phyloP scores from a whole-genome alignment of 1,140 invertebrate species.

The Brachystomella parvula region DNA sequence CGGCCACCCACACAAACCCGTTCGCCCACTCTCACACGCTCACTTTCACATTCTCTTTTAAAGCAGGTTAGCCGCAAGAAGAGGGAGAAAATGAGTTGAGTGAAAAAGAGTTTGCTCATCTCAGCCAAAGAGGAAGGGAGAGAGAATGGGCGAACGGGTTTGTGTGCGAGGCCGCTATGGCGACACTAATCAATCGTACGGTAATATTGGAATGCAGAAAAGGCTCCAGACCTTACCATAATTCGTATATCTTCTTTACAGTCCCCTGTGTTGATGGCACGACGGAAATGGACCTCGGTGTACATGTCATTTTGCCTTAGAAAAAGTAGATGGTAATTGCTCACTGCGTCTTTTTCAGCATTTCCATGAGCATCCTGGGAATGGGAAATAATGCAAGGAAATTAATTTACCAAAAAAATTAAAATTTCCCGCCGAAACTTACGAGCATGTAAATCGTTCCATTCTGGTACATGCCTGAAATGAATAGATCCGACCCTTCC shows the following conservation, averaged over 20 bases:
- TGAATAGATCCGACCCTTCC: slow-evolving; percentile 1
- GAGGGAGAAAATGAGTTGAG: too few species aligned
- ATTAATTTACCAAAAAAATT: not conserved
- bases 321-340: not conserved
- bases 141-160: too few species aligned
- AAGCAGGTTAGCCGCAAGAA: too few species aligned
- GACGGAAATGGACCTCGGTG: slow-evolving; percentile 2
- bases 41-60: too few species aligned
- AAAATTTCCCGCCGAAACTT: not conserved
- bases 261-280: not conserved
- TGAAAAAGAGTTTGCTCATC: too few species aligned
- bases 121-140: too few species aligned
- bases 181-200: too few species aligned
- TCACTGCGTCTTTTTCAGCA: not conserved
- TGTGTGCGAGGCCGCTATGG: too few species aligned
- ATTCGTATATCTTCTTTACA: slow-evolving; percentile 1
- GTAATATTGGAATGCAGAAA: not conserved
- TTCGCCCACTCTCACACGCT: too few species aligned
- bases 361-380: not conserved
- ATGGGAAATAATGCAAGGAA: not conserved
- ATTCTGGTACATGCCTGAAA: not conserved
- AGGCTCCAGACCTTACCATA: not conserved
- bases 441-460: not conserved
- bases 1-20: too few species aligned
- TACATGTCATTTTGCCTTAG: not conserved